These are phyloP conservation scores for Typhlichthys eigenmanni DNA, from an alignment of 2,797 vertebrate species.

Conservation along the genomic window DNA sequence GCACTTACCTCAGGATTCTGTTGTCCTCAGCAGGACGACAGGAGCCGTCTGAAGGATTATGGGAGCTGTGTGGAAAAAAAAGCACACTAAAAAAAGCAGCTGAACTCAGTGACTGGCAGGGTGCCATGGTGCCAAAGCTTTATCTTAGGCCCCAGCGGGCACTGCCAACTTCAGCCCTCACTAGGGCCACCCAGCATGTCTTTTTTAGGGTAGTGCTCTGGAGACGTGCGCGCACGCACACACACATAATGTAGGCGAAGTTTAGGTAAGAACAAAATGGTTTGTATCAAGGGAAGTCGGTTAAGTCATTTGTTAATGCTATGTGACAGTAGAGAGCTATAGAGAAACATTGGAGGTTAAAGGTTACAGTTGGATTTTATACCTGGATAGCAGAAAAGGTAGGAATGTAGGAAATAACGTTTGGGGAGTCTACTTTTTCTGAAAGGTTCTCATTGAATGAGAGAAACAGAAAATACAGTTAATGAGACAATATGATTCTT, in stretches of 20 bases:
- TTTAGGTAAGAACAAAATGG: too few species aligned
- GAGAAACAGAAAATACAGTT: neutral
- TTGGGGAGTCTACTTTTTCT: too few species aligned
- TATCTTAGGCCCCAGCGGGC: conserved; percentile 36
- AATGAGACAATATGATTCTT: too few species aligned
- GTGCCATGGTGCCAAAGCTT: conserved; percentile 38
- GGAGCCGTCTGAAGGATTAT: conserved; percentile 18
- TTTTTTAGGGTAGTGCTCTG: conserved; percentile 22
- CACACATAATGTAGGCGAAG: neutral
- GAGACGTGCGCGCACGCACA: neutral
- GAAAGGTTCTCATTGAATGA: too few species aligned
- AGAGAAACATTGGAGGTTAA: neutral
- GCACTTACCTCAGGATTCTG: conserved; percentile 4
- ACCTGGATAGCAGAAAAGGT: neutral
- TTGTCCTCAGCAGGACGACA: conserved; percentile 3
- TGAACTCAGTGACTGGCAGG: conserved; percentile 28
- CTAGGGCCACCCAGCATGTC: conserved; percentile 51
- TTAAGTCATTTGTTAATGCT: neutral
- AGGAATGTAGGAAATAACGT: neutral
- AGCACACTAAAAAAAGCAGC: conserved; percentile 18
- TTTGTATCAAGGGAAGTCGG: neutral
- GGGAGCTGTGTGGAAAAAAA: conserved; percentile 7
- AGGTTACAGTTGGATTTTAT: too few species aligned
- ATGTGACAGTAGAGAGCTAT: neutral
- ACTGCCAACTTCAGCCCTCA: conserved; percentile 49